These are phyloP conservation scores for Vireo altiloquus DNA, from an alignment of 2,113 vertebrate genomes.

Conservation along the genomic window DNA sequence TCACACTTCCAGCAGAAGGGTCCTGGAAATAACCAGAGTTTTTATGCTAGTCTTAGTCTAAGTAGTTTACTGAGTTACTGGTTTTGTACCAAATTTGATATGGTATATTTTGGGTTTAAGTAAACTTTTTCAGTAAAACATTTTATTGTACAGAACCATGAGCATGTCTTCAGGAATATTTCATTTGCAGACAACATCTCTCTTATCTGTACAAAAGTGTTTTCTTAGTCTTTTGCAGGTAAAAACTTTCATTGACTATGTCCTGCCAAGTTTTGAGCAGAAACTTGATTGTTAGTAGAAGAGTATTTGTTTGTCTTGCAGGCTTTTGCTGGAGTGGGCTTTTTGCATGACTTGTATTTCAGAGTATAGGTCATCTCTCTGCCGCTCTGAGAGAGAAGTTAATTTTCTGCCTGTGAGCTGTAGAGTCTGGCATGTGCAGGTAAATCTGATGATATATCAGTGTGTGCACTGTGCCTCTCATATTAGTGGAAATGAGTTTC, in stretches of 20 bases:
- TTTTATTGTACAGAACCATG: not conserved
- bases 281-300: not conserved
- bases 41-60: not conserved
- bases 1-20: accelerated
- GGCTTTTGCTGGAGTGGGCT: not conserved
- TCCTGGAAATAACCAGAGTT: not conserved
- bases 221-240: not conserved
- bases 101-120: not conserved
- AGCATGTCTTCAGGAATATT: not conserved
- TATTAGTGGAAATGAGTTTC: not conserved
- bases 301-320: not conserved
- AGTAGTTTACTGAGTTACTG: not conserved
- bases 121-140: not conserved
- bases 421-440: accelerated
- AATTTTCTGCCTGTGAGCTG: not conserved
- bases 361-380: not conserved
- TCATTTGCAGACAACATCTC: not conserved
- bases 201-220: not conserved
- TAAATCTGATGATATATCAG: not conserved
- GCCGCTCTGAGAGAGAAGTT: not conserved
- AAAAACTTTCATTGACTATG: accelerated
- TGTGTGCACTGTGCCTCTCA: not conserved
- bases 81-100: not conserved
- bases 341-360: not conserved
- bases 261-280: not conserved